Evolutionary conservation across 2,113 vertebrate genomes (phyloP).

Genomic region (Tupaia tana): DNA sequence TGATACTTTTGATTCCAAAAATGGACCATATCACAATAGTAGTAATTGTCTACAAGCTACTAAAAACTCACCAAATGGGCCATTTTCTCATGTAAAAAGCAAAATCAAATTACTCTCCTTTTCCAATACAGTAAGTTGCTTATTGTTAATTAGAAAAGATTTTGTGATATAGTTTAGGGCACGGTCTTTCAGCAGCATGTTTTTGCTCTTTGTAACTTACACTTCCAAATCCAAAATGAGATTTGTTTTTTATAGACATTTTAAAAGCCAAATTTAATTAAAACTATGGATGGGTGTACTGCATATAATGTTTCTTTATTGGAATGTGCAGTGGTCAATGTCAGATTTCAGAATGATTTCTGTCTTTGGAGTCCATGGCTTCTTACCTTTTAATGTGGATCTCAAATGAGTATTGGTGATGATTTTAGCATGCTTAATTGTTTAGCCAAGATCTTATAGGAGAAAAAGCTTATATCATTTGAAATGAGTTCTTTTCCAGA

Average conservation of each 20-base stretch:
- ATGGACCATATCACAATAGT: background rate
- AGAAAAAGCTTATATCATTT: background rate
- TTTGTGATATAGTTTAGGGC: background rate
- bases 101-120: slow-evolving; percentile 31
- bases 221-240: background rate
- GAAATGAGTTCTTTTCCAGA: background rate
- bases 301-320: background rate
- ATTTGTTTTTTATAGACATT: slow-evolving; percentile 5
- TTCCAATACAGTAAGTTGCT: slow-evolving; percentile 19
- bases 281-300: background rate
- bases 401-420: background rate
- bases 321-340: background rate
- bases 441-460: slow-evolving; percentile 20
- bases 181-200: background rate
- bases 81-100: background rate
- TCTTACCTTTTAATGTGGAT: slow-evolving; percentile 3
- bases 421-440: slow-evolving; percentile 30
- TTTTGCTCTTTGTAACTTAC: slow-evolving; percentile 28
- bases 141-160: background rate
- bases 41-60: background rate
- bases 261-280: slow-evolving; percentile 23
- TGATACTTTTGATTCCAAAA: slow-evolving; percentile 44
- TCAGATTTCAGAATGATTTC: slow-evolving; percentile 7
- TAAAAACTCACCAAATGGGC: background rate
- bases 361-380: background rate